Base-by-base conservation (phyloP, 2,888 invertebrate genomes). In the Timema podura region DNA sequence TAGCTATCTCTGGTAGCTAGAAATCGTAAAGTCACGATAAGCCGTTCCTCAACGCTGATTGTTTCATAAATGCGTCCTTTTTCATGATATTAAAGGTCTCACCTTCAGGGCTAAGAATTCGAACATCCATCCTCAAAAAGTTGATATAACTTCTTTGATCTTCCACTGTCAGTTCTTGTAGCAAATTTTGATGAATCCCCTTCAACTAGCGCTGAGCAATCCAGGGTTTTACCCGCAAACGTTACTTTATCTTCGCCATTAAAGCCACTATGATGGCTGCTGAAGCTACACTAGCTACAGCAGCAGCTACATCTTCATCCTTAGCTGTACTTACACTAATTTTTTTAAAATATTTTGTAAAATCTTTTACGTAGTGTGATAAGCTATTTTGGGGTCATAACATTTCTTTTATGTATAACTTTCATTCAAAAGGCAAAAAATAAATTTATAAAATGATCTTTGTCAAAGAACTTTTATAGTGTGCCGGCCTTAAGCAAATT, bases 1-100 rank as follows among this genome's bases (percentile, higher is more conserved):
- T 30, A 30, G 3, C 2, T 30, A 1, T 30, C 3, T 30, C 30
- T 30, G 30, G 30, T 30, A 3, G 30, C 3, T 30, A 30, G 3
- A 30, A 30, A 30, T 30, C 30, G 3, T 30, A 30, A n/a, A 49
- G n/a, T 51, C 51, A 51, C 51, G 2, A 2, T 11, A 51, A 51
- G 51, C 51, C 51, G n/a, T 51, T 51, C 51, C 51, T 51, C 51
- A 51, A 51, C 3, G 51, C 51, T 51, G 51, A 51, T 51, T n/a
- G n/a, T 51, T 51, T 51, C 51, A 51, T 51, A 51, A 51, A 51
- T 13, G 51, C 51, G 3, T 3, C 51, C 1, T 13, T 1, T 51
- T 11, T 3, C 51, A 3, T 51, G 51, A 51, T 51, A 13, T 13
- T 51, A 13, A 51, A 51, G n/a, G 51, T 11, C 2, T 2, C 51